Percentiles rank a stretch among this genome's conserved stretches.
These are phyloP conservation scores for Mobula hypostoma DNA, from an alignment of 2,113 vertebrate species.

Conservation along the genomic window DNA sequence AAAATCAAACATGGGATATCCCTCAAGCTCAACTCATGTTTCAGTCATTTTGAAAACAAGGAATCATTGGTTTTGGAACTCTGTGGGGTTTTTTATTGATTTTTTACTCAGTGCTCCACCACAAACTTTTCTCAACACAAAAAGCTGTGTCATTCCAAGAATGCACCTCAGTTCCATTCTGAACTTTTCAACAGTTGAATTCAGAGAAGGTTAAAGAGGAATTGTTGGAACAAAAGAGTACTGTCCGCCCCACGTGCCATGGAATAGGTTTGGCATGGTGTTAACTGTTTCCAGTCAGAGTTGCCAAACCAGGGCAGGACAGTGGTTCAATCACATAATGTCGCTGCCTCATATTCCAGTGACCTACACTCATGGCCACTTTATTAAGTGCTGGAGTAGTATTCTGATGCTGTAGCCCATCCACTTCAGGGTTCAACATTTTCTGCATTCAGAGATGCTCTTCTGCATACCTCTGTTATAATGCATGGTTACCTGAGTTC, in stretches of 20 bases:
- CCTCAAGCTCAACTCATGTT: neutral
- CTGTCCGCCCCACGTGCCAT: neutral
- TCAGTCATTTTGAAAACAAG: neutral
- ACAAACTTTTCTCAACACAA: neutral
- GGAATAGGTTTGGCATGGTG: neutral
- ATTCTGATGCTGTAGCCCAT: too few relatives aligned
- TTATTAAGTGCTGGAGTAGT: too few relatives aligned
- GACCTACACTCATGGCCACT: too few relatives aligned
- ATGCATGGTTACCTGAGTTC: too few relatives aligned
- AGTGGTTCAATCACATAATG: too few relatives aligned
- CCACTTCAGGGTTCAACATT: too few relatives aligned
- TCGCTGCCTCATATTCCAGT: too few relatives aligned
- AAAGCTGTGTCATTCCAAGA: too few relatives aligned
- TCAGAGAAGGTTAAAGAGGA: too few relatives aligned
- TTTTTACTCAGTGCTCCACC: neutral
- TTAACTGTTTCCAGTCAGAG: neutral
- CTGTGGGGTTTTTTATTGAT: neutral
- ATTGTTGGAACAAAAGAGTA: neutral
- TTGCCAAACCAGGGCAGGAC: neutral
- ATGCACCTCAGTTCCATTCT: neutral
- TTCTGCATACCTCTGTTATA: too few relatives aligned
- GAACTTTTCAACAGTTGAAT: neutral
- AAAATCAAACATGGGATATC: neutral
- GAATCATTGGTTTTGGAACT: neutral
- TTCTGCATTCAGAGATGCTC: too few relatives aligned